A percentile compares a stretch with the other conserved stretches of the same genome.
Conservation (phyloP, 2,888 invertebrate genomes). For the Tetranychus truncatus region DNA sequence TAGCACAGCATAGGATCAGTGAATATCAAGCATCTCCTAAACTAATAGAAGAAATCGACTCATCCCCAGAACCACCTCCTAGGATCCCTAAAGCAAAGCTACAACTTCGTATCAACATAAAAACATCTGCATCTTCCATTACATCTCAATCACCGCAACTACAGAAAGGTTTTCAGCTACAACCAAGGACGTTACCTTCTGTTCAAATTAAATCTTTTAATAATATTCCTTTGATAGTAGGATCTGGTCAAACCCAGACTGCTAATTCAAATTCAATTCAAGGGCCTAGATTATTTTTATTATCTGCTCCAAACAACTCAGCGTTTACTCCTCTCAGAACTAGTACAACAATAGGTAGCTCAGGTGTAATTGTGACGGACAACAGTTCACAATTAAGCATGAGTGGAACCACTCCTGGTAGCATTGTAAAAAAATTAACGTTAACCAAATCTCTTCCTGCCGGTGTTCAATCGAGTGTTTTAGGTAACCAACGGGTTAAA, state of each 20-base stretch:
- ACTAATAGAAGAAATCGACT: conserved; percentile 51
- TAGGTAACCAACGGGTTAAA: conserved; percentile 4
- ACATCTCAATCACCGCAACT: not conserved
- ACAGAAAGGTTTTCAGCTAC: conserved; percentile 2
- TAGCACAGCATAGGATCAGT: conserved; percentile 60
- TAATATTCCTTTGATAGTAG: not conserved
- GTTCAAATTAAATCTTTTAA: conserved; percentile 3
- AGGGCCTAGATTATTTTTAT: conserved; percentile 2
- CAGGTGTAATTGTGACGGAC: conserved; percentile 9
- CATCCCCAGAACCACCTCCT: conserved; percentile 40
- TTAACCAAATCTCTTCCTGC: not conserved
- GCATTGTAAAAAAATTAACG: conserved; percentile 8
- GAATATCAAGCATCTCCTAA: conserved; percentile 51
- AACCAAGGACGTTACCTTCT: not conserved
- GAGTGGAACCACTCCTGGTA: not conserved
- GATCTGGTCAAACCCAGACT: not conserved
- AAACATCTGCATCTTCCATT: not conserved
- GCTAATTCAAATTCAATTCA: not conserved
- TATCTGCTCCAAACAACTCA: not conserved
- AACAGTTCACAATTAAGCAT: not conserved
- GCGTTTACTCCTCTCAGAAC: not conserved
- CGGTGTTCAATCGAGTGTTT: not conserved
- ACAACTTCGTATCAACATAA: conserved; percentile 34
- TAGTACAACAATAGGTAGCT: conserved; percentile 1
- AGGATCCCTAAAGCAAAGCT: conserved; percentile 45